Evolutionary conservation across 1,140 invertebrate species (phyloP).

Genomic region (Drosophila fuyamai): DNA sequence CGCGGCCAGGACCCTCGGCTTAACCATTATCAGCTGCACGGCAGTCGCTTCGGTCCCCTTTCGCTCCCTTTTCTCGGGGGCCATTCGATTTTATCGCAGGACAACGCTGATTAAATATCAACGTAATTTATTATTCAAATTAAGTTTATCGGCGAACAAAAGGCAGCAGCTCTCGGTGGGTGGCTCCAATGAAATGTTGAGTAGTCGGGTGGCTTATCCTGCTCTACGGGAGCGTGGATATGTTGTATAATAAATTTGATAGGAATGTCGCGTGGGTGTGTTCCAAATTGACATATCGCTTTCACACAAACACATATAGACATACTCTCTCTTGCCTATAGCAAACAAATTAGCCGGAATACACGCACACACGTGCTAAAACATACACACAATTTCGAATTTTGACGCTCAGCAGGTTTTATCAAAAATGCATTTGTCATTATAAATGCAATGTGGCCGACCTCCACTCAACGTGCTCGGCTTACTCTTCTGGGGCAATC

Average conservation of each 20-base stretch:
- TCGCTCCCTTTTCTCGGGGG: constrained; percentile 27
- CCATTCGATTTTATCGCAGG: constrained; percentile 76
- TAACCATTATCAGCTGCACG: constrained; percentile 75
- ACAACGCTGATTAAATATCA: constrained; percentile 79
- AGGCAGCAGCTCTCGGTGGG: constrained; percentile 43
- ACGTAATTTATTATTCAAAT: constrained; percentile 83
- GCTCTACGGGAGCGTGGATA: constrained; percentile 7
- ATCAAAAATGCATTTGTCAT: constrained; percentile 74
- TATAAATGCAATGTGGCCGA: constrained; percentile 51
- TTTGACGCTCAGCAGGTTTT: constrained; percentile 50
- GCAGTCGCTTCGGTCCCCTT: constrained; percentile 23
- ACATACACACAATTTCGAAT: constrained; percentile 14
- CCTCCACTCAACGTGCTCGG: constrained; percentile 39
- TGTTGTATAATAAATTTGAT: constrained; percentile 67
- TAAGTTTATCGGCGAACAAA: constrained; percentile 78
- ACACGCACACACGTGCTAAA: constrained; percentile 25
- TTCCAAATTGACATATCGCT: constrained; percentile 64
- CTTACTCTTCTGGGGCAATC: constrained; percentile 15
- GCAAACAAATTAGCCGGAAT: constrained; percentile 65
- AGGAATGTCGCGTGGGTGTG: constrained; percentile 22
- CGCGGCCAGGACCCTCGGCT: constrained; percentile 35
- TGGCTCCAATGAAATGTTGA: constrained; percentile 26
- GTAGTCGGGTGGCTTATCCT: constrained; percentile 2
- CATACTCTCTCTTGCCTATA: constrained; percentile 14
- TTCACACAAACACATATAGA: constrained; percentile 21